Conservation (phyloP, 2,113 vertebrate species). For the Peromyscus californicus region DNA sequence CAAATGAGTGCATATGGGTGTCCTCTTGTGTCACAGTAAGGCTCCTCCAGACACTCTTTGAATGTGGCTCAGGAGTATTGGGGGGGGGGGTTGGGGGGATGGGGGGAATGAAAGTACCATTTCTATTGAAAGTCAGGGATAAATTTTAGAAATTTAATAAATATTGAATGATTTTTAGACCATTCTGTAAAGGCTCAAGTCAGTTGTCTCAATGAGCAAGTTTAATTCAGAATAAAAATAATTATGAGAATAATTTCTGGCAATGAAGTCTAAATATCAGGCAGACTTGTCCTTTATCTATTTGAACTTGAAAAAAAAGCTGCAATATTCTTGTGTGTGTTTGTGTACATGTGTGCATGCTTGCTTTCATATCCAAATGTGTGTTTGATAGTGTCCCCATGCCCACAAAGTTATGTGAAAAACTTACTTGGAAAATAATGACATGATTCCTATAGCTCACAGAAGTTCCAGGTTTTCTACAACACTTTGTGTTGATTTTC, state of each 20-base stretch:
- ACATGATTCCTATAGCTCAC: background rate
- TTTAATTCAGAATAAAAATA: conserved; percentile 51
- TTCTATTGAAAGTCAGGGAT: conserved; percentile 12
- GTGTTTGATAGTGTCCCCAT: background rate
- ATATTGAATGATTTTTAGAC: conserved; percentile 41
- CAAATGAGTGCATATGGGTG: background rate
- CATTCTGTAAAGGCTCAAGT: background rate
- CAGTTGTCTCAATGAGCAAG: conserved; percentile 5
- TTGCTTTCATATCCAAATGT: background rate
- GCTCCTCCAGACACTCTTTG: background rate
- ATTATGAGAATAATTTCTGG: conserved; percentile 21
- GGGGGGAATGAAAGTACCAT: background rate
- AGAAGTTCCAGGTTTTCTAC: background rate
- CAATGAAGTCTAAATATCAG: background rate
- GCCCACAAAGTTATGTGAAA: background rate
- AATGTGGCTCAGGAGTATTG: background rate
- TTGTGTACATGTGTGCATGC: background rate
- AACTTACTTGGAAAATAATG: conserved; percentile 22
- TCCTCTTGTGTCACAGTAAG: background rate
- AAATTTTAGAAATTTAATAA: conserved; percentile 8
- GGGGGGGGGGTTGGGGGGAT: too few species aligned
- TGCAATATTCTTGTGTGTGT: background rate
- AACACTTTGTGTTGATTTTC: conserved; percentile 32
- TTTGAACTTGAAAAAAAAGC: background rate
- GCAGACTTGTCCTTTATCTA: background rate